Base-by-base conservation (phyloP, 2,797 vertebrate species). In the Sylvia borin region DNA sequence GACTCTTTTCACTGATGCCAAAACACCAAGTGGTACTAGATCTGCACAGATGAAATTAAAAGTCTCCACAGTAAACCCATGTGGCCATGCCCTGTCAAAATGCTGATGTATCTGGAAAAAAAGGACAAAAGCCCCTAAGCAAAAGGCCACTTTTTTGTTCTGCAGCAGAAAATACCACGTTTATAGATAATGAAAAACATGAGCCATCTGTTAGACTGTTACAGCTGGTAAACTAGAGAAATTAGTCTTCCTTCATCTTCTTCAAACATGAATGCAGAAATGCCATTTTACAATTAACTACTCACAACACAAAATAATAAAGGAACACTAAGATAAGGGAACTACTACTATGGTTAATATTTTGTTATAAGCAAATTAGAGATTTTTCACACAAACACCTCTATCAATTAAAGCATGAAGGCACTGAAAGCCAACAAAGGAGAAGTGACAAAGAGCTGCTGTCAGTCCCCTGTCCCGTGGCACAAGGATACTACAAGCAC, bases 101-200 rank as follows among this genome's bases (percentile, higher is more conserved):
- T 18, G 53, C 3, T 48, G 50, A 61, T 1, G 11, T 17, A 43
- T 18, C 21, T 1, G 0, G 16, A n/a, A 25, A 50, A 58, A 71
- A 85, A 78, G 9, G 72, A 47, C 8, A 9, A 3, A 48, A 74
- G 34, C 6, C 40, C 11, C 57, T 50, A 73, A 36, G 32, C 2
- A 53, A 82, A 89, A 74, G 3, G n/a, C 25, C 31, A 24, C 22
- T 42, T 64, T 10, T 66, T 66, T 66, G 29, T 51, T 68, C 70
- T 54, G 45, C 31, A 62, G 48, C 25, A 88, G 66, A 79, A 90
- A 80, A 77, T 10, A 55, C 3, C 17, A 22, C 5, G 1, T 66
- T 25, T 6, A 21, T 34, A 70, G 24, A 66, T 61, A 70, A 62
- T 19, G 18, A 90, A 92, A 90, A 93, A 54, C 21, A 22, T 48